phyloP scores from a whole-genome alignment of 1,140 invertebrate species.

The Bombus waltoni region DNA sequence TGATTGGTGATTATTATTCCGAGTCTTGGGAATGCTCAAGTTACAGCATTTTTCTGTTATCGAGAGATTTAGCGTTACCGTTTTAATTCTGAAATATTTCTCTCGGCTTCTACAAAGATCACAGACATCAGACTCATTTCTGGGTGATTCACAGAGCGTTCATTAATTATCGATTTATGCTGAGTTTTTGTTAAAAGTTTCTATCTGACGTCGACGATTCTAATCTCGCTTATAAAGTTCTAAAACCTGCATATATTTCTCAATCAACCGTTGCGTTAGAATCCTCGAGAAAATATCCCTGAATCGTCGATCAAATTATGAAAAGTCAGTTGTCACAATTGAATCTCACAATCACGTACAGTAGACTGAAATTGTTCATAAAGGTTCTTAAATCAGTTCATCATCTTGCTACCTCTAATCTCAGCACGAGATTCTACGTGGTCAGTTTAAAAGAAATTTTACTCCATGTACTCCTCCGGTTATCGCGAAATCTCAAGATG shows the following conservation, averaged over 20 bases:
- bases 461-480: neutral
- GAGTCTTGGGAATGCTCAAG: no score
- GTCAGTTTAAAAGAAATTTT: neutral
- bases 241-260: neutral
- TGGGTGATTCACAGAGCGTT: neutral
- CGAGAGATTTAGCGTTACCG: no score
- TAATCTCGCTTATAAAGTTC: neutral
- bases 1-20: neutral
- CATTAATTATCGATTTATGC: neutral
- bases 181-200: neutral
- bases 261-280: neutral
- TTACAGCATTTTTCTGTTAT: no score
- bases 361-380: neutral
- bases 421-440: neutral
- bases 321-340: neutral
- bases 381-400: neutral
- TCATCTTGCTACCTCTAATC: neutral
- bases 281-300: neutral
- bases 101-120: no score
- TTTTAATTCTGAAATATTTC: neutral
- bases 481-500: constrained; percentile 9
- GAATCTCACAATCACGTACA: neutral
- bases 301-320: neutral
- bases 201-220: neutral
- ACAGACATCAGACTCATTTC: neutral